Evolutionary conservation across 1,140 invertebrate species (phyloP), one percentile per base, ranked within the genome.

Genomic region (Drosophila bipectinata): DNA sequence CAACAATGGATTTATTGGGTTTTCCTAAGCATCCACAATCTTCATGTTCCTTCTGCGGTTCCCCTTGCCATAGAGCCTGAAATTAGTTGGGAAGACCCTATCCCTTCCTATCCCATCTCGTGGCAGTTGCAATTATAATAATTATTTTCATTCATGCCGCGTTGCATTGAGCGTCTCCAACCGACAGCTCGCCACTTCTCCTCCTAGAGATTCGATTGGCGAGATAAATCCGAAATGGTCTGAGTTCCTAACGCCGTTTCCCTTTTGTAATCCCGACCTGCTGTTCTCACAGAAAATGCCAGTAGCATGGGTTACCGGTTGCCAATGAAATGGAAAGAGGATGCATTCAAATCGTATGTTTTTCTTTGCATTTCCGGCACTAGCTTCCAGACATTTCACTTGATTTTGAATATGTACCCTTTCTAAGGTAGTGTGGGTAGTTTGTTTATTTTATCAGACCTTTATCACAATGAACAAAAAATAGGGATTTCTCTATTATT

Each of bases 101-200:
- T 45, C 14, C 18, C 68, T 28, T 10, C 41, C 44, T 41, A 52
- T 55, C 59, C 53, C 60, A 77, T 72, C 71, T 67, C 54, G 64
- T 67, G 81, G 69, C 71, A 61, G 55, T 88, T 88, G 83, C 83
- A 87, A 87, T 88, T 89, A 88, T 88, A 79, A 88, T 88, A 88
- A 88, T 88, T 88, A 88, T 88, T 87, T 87, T 87, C 83, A 88
- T 88, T 87, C 83, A 88, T 83, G 79, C 83, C 44, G 76, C 67
- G 79, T 21, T 71, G 73, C 58, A 72, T 72, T 77, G 58, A 72
- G 59, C 34, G 69, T 69, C 80, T 32, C 34, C 56, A 37, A 37
- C 57, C 61, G 64, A 62, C 59, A 75, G 72, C 66, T 62, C 21
- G 41, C 66, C 54, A 52, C 34, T 18, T 21, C 18, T 18, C 41